Conservation (phyloP, 1,140 invertebrate genomes). For the Drosophila chauvacae region DNA sequence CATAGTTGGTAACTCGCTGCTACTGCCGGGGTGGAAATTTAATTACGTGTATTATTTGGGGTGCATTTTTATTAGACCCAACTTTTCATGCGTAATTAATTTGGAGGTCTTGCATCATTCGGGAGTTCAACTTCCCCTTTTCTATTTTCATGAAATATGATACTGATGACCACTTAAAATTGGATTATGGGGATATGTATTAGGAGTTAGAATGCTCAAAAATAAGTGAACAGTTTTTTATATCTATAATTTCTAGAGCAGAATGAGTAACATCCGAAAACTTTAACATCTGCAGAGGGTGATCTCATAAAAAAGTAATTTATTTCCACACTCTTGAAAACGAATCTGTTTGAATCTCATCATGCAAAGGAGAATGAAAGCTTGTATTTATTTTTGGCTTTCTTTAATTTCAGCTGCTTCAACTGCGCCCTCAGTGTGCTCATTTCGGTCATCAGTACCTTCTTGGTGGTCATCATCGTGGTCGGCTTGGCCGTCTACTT, state of each 20-base stretch:
- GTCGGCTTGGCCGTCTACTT: slow-evolving; percentile 70
- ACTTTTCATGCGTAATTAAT: slow-evolving; percentile 41
- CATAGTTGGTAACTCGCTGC: slow-evolving; percentile 4
- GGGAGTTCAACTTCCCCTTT: neutral
- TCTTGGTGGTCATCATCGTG: slow-evolving; percentile 69
- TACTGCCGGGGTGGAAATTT: slow-evolving; percentile 19
- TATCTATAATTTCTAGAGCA: neutral
- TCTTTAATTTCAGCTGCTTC: slow-evolving; percentile 65
- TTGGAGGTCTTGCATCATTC: slow-evolving; percentile 18
- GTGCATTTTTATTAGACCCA: slow-evolving; percentile 37
- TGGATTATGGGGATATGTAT: neutral
- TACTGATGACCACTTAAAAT: slow-evolving; percentile 2
- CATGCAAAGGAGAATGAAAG: neutral
- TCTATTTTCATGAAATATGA: neutral
- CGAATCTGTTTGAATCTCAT: neutral
- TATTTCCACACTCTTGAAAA: neutral
- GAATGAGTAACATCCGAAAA: neutral
- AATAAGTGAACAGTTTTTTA: neutral
- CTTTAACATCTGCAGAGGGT: neutral
- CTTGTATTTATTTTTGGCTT: neutral
- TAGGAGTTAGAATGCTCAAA: neutral
- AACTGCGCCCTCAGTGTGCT: slow-evolving; percentile 74
- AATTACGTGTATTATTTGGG: slow-evolving; percentile 26
- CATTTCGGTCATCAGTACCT: slow-evolving; percentile 71
- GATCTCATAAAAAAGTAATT: slow-evolving; percentile 1